phyloP scores from a whole-genome alignment of 2,888 invertebrate genomes.

The Xanthia togata region DNA sequence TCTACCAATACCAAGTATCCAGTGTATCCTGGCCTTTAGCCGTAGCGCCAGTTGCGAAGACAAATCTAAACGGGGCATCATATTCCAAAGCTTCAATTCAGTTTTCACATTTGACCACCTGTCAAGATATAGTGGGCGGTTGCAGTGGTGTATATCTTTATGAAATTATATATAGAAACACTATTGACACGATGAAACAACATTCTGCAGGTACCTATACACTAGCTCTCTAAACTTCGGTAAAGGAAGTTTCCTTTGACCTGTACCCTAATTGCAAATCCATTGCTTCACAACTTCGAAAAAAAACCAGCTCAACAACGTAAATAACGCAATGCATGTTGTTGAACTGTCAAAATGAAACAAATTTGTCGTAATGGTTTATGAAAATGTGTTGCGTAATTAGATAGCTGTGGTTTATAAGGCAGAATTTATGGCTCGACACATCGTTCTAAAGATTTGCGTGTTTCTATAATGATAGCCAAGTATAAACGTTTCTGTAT shows the following conservation, averaged over 20 bases:
- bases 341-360: too few relatives aligned
- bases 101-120: not conserved
- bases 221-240: not conserved
- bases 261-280: too few relatives aligned
- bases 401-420: too few relatives aligned
- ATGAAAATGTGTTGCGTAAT: too few relatives aligned
- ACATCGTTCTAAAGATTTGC: conserved; percentile 11
- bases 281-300: too few relatives aligned
- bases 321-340: too few relatives aligned
- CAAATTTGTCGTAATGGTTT: too few relatives aligned
- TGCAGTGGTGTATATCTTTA: not conserved
- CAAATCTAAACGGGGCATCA: not conserved
- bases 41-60: not conserved
- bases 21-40: conserved; percentile 32
- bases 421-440: not conserved
- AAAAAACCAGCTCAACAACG: too few relatives aligned
- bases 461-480: not conserved
- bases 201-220: not conserved
- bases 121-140: conserved; percentile 14
- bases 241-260: conserved; percentile 10
- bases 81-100: not conserved
- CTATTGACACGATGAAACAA: conserved; percentile 3
- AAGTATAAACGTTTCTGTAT: not conserved
- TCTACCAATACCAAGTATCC: conserved; percentile 22
- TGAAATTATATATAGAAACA: not conserved